Evolutionary conservation across 2,797 vertebrate species (phyloP).

Genomic region (Natrix natrix): DNA sequence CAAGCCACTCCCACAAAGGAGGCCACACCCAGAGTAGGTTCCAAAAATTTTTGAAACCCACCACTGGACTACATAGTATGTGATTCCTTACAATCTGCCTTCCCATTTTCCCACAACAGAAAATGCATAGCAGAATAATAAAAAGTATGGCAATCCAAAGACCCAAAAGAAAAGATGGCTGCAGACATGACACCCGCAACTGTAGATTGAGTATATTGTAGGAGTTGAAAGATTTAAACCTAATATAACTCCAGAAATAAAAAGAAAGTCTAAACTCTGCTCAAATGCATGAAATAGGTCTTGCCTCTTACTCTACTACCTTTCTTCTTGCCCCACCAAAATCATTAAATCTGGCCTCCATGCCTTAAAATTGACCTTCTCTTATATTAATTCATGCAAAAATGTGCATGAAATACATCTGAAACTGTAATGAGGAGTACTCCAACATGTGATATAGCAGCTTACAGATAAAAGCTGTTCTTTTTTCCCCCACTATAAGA

Average conservation of each 20-base stretch:
- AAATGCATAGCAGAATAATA: too few relatives aligned
- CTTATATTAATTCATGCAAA: not conserved
- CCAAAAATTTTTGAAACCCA: too few relatives aligned
- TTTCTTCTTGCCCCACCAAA: not conserved
- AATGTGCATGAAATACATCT: not conserved
- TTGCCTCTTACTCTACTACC: not conserved
- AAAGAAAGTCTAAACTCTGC: not conserved
- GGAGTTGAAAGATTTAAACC: not conserved
- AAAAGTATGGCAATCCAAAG: too few relatives aligned
- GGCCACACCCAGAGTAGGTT: too few relatives aligned
- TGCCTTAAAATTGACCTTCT: not conserved
- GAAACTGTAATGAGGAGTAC: not conserved
- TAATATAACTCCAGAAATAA: not conserved
- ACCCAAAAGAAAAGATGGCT: too few relatives aligned
- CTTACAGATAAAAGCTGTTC: not conserved
- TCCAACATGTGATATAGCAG: not conserved
- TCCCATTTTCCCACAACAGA: too few relatives aligned
- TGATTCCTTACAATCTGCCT: too few relatives aligned
- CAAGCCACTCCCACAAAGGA: too few relatives aligned
- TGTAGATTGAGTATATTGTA: not conserved
- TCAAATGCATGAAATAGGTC: not conserved
- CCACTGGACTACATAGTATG: too few relatives aligned
- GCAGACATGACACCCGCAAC: not conserved
- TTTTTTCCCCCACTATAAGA: too few relatives aligned
- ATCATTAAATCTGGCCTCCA: not conserved